Base-by-base conservation (phyloP, 2,113 vertebrate species). In the Urocynchramus pylzowi region DNA sequence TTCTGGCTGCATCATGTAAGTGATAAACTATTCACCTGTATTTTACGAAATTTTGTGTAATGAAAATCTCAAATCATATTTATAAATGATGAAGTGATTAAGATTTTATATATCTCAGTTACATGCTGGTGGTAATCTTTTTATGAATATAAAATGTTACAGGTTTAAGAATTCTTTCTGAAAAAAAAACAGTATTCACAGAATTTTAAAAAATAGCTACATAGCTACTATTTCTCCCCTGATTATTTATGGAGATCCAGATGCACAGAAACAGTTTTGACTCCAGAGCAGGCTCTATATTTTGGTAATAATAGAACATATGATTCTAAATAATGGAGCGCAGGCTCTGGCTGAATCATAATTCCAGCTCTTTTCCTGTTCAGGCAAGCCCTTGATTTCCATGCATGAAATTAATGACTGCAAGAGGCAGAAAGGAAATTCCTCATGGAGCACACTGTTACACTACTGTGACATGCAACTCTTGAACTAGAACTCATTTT, bases 161-260 rank as follows among this genome's bases (percentile, higher is more conserved):
- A 86, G 54, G 27, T 93, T 96, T 94, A 91, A 68, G 70, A 87
- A 93, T 92, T 95, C 91, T 88, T 79, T 96, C 89, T 87, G 94
- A 96, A 95, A 56, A 96, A 95, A 56, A 87, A 97, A 81, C 67
- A 85, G 50, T 84, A 90, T 69, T 78, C 45, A 39, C 23, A 70
- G 67, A 79, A 74, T 87, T 92, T 84, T 52, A 17, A 84, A 93
- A 86, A 90, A 86, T 71, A 57, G n/a, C 89, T 95, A 33, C 93
- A 39, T 30, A 39, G 13, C 21, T 87, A 39, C 39, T 57, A 11
- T 90, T 91, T 77, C 70, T 86, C 57, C 76, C 18, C n/a, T 90
- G 64, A 63, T 39, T 89, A 96, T 93, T 91, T 95, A 92, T n/a
- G n/a, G n/a, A n/a, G n/a, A n/a, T 93, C 68, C 76, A 96, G 52